phyloP scores from a whole-genome alignment of 1,140 invertebrate genomes.

The Ctenoplectra terminalis region DNA sequence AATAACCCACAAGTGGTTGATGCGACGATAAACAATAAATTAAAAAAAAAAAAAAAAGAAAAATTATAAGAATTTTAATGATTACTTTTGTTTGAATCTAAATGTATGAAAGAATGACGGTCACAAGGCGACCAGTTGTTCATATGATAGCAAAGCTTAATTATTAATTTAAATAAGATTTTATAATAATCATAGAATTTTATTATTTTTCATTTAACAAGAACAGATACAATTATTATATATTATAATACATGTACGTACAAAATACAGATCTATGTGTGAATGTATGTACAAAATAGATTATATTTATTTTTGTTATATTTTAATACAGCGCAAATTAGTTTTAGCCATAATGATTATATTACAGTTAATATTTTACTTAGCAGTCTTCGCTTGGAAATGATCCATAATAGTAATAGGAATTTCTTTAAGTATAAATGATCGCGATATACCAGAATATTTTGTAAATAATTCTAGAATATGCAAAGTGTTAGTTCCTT shows the following conservation, averaged over 20 bases:
- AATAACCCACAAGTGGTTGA: too few species aligned
- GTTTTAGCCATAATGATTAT: constrained; percentile 37
- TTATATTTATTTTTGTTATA: constrained; percentile 1
- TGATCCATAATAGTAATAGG: constrained; percentile 78
- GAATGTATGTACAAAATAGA: constrained; percentile 36
- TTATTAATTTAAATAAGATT: not conserved
- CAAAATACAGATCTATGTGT: constrained; percentile 37
- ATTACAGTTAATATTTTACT: constrained; percentile 60
- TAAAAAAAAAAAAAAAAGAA: too few species aligned
- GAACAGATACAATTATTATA: constrained; percentile 23
- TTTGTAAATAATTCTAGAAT: constrained; percentile 76
- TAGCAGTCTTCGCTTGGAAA: constrained; percentile 70
- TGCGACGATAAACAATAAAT: too few species aligned
- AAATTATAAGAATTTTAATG: too few species aligned
- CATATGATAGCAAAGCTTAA: not conserved
- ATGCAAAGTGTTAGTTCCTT: constrained; percentile 73
- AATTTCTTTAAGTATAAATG: constrained; percentile 75
- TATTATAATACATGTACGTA: constrained; percentile 23
- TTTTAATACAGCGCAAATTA: not conserved
- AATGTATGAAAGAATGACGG: too few species aligned
- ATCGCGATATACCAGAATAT: constrained; percentile 74
- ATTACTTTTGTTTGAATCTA: not conserved
- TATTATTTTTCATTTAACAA: constrained; percentile 40
- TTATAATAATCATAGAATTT: constrained; percentile 36
- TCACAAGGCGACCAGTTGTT: too few species aligned